Percentiles rank a stretch among this genome's conserved stretches.
Conservation (phyloP, 1,140 invertebrate species). For the Drosophila lini region DNA sequence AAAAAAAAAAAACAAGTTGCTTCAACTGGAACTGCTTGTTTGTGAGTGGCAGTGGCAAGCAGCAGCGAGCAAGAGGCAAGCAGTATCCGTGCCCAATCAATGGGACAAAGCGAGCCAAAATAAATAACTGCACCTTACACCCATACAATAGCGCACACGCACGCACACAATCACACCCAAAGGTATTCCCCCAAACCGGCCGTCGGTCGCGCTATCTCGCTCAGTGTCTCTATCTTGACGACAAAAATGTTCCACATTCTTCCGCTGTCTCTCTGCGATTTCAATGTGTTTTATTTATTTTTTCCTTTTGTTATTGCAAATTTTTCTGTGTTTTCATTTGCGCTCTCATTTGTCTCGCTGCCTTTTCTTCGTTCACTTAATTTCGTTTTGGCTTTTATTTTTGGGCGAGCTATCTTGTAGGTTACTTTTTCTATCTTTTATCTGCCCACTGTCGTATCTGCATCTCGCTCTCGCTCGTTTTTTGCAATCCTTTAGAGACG, state of each 20-base stretch:
- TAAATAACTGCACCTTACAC: conserved; percentile 75
- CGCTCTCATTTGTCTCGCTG: conserved; percentile 70
- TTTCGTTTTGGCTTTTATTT: conserved; percentile 53
- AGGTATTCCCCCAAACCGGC: conserved; percentile 78
- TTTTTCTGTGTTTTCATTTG: conserved; percentile 73
- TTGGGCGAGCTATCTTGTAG: conserved; percentile 50
- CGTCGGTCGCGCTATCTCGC: conserved; percentile 8
- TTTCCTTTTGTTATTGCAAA: conserved; percentile 54
- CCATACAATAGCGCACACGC: conserved; percentile 16
- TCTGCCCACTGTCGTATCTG: conserved; percentile 53
- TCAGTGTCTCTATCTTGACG: conserved; percentile 35
- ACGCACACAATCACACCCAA: conserved; percentile 50
- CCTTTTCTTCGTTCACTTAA: conserved; percentile 36
- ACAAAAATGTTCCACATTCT: conserved; percentile 77
- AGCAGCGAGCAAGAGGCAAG: conserved; percentile 12
- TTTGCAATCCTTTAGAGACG: conserved; percentile 39
- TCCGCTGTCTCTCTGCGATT: conserved; percentile 35
- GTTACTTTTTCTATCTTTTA: conserved; percentile 57
- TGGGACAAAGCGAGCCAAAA: conserved; percentile 59
- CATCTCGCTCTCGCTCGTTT: conserved; percentile 20
- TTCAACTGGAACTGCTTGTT: conserved; percentile 17
- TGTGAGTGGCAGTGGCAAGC: conserved; percentile 23
- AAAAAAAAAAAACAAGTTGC: conserved; percentile 61
- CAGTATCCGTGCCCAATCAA: conserved; percentile 61
- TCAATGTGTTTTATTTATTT: conserved; percentile 11